Evolutionary conservation across 2,113 vertebrate species (phyloP).

Genomic region (Atrichornis clamosus): DNA sequence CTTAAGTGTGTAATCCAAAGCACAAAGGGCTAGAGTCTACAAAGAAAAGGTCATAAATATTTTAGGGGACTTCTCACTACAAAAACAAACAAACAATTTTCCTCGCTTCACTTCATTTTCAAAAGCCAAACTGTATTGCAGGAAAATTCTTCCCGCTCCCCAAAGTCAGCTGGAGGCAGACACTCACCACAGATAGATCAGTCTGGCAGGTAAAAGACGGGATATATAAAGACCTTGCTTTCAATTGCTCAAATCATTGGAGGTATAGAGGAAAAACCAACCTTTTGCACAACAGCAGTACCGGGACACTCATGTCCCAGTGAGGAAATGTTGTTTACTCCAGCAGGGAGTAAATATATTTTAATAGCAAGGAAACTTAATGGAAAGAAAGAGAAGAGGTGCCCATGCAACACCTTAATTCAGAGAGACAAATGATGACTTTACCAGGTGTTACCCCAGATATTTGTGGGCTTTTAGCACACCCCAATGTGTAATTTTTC

Average conservation of each 20-base stretch:
- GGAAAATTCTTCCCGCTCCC: neutral
- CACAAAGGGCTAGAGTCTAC: neutral
- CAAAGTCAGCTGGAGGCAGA: neutral
- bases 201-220: neutral
- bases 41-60: neutral
- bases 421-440: neutral
- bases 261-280: neutral
- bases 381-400: neutral
- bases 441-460: neutral
- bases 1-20: neutral
- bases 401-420: neutral
- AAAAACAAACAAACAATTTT: neutral
- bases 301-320: accelerated
- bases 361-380: neutral
- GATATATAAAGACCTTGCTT: neutral
- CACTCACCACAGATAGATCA: neutral
- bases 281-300: neutral
- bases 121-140: neutral
- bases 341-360: neutral
- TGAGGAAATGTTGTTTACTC: neutral
- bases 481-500: neutral
- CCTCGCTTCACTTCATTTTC: neutral
- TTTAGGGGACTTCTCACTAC: neutral
- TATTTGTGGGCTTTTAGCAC: neutral
- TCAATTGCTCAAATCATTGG: neutral